A percentile compares a stretch with the other conserved stretches of the same genome.
Evolutionary conservation across 2,888 invertebrate genomes (phyloP).

Genomic region (Harpalus rubripes): DNA sequence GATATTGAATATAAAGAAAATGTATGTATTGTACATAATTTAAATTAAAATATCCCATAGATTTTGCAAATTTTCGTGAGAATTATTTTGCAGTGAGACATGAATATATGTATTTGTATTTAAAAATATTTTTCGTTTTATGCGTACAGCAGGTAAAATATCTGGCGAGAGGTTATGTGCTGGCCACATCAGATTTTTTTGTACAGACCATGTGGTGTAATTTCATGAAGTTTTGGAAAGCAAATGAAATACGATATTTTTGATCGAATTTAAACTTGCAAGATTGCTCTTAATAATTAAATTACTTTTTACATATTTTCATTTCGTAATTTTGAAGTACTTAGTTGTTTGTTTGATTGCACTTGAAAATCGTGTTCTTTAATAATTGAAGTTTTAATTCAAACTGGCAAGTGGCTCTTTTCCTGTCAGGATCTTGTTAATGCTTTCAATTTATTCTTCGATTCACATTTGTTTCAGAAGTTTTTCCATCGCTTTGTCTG

Average conservation of each 20-base stretch:
- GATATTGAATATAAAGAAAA: too few species aligned
- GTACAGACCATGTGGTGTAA: too few species aligned
- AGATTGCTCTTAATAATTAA: neutral
- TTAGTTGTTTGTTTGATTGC: neutral
- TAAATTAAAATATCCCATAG: too few species aligned
- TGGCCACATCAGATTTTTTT: too few species aligned
- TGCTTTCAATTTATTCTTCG: slow-evolving; percentile 54
- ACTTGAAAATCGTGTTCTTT: neutral
- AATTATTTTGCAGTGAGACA: too few species aligned
- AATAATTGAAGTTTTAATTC: slow-evolving; percentile 55
- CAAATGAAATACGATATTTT: neutral
- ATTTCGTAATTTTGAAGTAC: neutral
- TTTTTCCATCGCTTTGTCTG: slow-evolving; percentile 59
- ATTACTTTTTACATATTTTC: neutral
- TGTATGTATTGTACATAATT: too few species aligned
- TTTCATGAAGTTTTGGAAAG: neutral
- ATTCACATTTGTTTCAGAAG: slow-evolving; percentile 53
- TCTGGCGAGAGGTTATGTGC: too few species aligned
- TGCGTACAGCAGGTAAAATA: too few species aligned
- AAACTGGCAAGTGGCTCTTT: neutral
- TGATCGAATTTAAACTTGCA: neutral
- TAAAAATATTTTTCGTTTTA: too few species aligned
- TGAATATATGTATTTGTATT: too few species aligned
- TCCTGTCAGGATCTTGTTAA: slow-evolving; percentile 13
- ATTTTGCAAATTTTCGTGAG: too few species aligned